Evolutionary conservation across 2,113 vertebrate species (phyloP), one percentile per base, ranked within the genome.

Genomic region (Oxyruncus cristatus): DNA sequence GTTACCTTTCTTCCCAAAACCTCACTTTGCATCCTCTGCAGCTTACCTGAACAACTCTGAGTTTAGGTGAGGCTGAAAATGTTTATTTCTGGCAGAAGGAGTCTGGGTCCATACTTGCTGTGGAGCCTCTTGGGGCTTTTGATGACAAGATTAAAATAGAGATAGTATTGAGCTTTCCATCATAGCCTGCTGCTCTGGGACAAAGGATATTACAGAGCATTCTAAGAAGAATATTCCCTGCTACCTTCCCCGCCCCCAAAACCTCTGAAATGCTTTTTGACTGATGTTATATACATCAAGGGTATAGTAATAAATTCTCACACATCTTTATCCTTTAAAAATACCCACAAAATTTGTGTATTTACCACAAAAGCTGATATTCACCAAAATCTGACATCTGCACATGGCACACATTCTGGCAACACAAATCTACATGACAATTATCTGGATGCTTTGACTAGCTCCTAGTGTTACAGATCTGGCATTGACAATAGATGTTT

Each of bases 401-500:
- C 79, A 72, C 19, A 14, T 61, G 72, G 90, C 59, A 68, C 30
- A 46, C 15, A 21, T 73, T 74, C 46, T 49, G 82, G 81, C 67
- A 88, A 85, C 39, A 81, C 56, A 77, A 92, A 86, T 41, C 65
- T 68, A 84, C 52, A 41, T 26, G 71, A 73, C 75, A 92, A 91
- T 92, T 92, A 90, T 52, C 88, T 71, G 85, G 33, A 41, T 75
- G 72, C 88, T 94, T 90, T 75, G 61, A 92, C 81, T 86, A 72
- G 72, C 56, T 91, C 44, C 68, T 52, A 59, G 33, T 33, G 59
- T 63, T 94, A 63, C 56, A 78, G 52, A 92, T 81, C 85, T 88
- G 76, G 66, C 75, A 92, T 15, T 82, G 73, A 95, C 62, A 94
- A 85, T 33, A 78, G 65, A 89, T 67, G 58, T 33, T 95, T 96